phyloP scores from a whole-genome alignment of 2,113 vertebrate genomes.

The Platysternon megacephalum region DNA sequence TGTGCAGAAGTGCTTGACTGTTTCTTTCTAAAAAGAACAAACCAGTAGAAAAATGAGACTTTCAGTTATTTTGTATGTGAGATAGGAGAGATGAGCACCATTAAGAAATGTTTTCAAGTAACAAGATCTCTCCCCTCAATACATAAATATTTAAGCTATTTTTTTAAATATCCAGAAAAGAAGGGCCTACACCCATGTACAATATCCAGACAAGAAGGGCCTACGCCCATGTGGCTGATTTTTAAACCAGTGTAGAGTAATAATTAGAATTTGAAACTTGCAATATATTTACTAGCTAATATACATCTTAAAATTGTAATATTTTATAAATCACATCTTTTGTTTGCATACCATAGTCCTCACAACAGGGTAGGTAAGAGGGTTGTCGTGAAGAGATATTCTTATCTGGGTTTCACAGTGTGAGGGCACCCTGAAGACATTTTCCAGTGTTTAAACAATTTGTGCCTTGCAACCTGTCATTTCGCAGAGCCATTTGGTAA shows the following conservation, averaged over 20 bases:
- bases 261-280: constrained; percentile 27
- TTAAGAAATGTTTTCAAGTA: background rate
- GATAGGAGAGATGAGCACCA: background rate
- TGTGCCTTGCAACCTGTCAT: background rate
- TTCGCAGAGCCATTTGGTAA: background rate
- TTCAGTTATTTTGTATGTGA: background rate
- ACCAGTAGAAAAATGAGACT: background rate
- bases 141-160: constrained; percentile 64
- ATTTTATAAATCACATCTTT: background rate
- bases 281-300: constrained; percentile 15
- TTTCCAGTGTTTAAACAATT: background rate
- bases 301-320: background rate
- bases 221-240: background rate
- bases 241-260: constrained; percentile 9
- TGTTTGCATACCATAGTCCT: fast-evolving
- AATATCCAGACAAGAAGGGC: background rate
- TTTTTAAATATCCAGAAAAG: background rate
- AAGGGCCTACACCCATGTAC: background rate
- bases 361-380: fast-evolving
- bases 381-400: background rate
- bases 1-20: background rate
- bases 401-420: fast-evolving
- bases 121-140: constrained; percentile 29
- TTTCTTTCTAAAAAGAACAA: background rate
- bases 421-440: background rate